Base-by-base conservation (phyloP, 1,140 invertebrate genomes). In the Akabosia matsudoensis region DNA sequence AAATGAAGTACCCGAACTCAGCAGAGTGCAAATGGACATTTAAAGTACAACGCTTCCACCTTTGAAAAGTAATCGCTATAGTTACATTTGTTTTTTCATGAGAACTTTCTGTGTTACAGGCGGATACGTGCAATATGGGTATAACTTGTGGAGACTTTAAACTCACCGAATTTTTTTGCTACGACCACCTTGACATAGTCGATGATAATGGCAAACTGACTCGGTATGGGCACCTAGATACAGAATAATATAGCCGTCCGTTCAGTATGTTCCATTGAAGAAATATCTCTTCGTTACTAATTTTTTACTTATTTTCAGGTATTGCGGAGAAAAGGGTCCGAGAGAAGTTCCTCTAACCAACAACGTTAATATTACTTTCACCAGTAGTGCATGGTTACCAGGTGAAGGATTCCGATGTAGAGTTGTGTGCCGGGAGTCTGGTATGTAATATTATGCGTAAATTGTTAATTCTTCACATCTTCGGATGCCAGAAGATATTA, bases 101-200 rank as follows among this genome's bases (percentile, higher is more conserved):
- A n/a, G n/a, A n/a, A n/a, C n/a, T 45, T 45, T 45, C 18, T 45
- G 18, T 45, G 18, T n/a, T 18, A 45, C 37, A 45, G 37, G 37
- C 37, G 18, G 7, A 45, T 45, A 18, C 37, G 37, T 45, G 37
- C 18, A 51, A n/a, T 18, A 51, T 74, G 33, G 70, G 33, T 4
- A 72, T 72, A 3, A 45, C n/a, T 28, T 51, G 80, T 52, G 78
- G 78, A 31, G 75, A 76, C 30, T 81, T 81, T 51, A 74, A 76
- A 22, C 33, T 81, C 16, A 79, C 33, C 33, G 76, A 78, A 70
- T 79, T 81, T 28, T 61, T 81, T 1, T 81, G 80, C 72, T 74
- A 78, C n/a, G 80, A 81, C 51, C 77, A 81, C 51, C 30, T 81
- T 24, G 80, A 81, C 34, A 74, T 81, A 26, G 33, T 73, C 71